These are phyloP conservation scores for Caenorhabditis tropicalis DNA, from an alignment of 1,140 invertebrate species.

Conservation along the genomic window DNA sequence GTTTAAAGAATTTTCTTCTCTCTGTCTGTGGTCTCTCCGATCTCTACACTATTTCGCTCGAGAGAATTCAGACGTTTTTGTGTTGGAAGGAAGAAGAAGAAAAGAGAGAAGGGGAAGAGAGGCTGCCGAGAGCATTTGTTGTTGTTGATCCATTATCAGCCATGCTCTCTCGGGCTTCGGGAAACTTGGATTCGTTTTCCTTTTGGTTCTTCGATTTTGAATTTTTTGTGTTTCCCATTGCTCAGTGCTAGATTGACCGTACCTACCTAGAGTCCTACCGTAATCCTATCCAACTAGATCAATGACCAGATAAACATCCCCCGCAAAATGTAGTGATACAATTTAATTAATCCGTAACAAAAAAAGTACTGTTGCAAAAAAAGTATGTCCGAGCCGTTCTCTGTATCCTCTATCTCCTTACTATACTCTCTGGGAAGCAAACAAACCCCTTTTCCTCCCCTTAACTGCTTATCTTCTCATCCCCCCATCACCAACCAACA, in stretches of 20 bases:
- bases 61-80: constrained; percentile 21
- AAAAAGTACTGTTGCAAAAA: background rate
- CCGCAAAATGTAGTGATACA: background rate
- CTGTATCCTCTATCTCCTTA: background rate
- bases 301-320: constrained; percentile 8
- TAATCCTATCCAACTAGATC: background rate
- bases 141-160: constrained; percentile 37
- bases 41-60: background rate
- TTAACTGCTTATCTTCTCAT: background rate
- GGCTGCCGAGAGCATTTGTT: constrained; percentile 15
- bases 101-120: background rate
- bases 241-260: too few species aligned
- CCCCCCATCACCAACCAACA: background rate
- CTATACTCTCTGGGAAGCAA: too few species aligned
- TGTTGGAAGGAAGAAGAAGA: background rate
- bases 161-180: background rate
- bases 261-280: too few species aligned
- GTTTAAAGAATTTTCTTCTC: constrained; percentile 39
- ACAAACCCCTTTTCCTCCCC: background rate
- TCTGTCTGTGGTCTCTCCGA: background rate
- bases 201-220: background rate
- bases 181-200: background rate
- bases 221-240: too few species aligned
- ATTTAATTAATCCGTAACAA: too few species aligned
- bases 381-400: background rate